phyloP scores from a whole-genome alignment of 2,888 invertebrate species.

The Leptinotarsa peninsularis region DNA sequence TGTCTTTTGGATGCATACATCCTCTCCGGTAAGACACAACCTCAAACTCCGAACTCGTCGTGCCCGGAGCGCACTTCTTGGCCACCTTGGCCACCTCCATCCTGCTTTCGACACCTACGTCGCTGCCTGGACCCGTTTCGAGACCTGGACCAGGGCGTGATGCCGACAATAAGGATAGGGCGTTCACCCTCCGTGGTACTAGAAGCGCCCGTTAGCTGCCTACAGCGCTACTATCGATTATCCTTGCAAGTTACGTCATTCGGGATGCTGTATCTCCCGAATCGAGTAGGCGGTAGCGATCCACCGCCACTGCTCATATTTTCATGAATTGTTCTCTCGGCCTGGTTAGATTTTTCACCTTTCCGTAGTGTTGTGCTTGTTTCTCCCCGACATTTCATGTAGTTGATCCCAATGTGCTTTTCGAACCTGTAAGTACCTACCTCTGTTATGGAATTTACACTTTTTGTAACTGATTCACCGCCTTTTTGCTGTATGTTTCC shows the following conservation, averaged over 20 bases:
- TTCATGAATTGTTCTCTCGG: slow-evolving; percentile 37
- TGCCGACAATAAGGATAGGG: slow-evolving; percentile 55
- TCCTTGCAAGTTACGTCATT: slow-evolving; percentile 64
- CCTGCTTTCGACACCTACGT: neutral
- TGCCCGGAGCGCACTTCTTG: no score
- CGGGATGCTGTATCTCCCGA: slow-evolving; percentile 62
- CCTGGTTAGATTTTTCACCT: slow-evolving; percentile 41
- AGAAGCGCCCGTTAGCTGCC: slow-evolving; percentile 57
- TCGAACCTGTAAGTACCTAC: slow-evolving; percentile 40
- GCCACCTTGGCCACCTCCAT: no score
- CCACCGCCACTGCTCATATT: slow-evolving; percentile 34
- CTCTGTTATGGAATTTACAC: slow-evolving; percentile 13
- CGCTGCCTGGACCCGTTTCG: slow-evolving; percentile 1
- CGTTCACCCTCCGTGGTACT: slow-evolving; percentile 64
- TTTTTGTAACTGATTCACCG: no score
- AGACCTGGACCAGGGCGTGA: slow-evolving; percentile 48
- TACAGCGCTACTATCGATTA: slow-evolving; percentile 66
- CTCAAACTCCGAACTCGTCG: no score
- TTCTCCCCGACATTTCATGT: slow-evolving; percentile 30
- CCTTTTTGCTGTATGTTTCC: no score
- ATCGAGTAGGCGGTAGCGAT: slow-evolving; percentile 60
- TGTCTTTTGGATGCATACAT: no score
- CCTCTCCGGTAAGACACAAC: no score
- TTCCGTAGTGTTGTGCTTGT: slow-evolving; percentile 39
- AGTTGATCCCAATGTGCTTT: slow-evolving; percentile 39